Conservation (phyloP, 2,797 vertebrate genomes). For the Ciconia nigra region DNA sequence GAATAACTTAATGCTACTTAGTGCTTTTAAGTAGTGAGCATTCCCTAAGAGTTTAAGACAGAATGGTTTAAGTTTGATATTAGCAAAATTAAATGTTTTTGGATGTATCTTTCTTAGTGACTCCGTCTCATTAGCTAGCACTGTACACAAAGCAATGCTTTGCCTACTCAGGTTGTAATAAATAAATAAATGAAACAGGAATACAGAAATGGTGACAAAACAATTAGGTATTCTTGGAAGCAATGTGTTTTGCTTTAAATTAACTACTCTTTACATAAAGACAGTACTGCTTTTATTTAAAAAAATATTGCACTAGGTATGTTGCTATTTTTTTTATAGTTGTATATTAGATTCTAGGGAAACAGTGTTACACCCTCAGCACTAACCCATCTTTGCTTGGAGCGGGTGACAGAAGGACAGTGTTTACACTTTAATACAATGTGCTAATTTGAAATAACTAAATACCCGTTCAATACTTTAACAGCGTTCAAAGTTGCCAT, state of each 20-base stretch:
- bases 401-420: not conserved
- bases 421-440: not conserved
- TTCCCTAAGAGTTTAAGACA: not conserved
- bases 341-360: not conserved
- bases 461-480: not conserved
- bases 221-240: not conserved
- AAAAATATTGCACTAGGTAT: not conserved
- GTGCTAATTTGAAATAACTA: not conserved
- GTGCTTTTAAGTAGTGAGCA: not conserved
- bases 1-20: not conserved
- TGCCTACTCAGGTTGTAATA: not conserved
- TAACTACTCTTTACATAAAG: not conserved
- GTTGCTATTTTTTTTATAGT: not conserved
- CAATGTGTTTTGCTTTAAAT: not conserved
- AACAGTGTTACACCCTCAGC: not conserved
- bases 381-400: not conserved
- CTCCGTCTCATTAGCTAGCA: not conserved
- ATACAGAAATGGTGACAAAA: not conserved
- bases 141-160: not conserved
- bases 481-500: not conserved
- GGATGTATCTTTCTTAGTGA: not conserved
- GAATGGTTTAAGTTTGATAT: not conserved
- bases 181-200: not conserved
- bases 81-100: not conserved
- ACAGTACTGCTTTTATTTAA: not conserved